These are phyloP conservation scores for Colaptes auratus DNA, from an alignment of 2,113 vertebrate species.

Conservation along the genomic window DNA sequence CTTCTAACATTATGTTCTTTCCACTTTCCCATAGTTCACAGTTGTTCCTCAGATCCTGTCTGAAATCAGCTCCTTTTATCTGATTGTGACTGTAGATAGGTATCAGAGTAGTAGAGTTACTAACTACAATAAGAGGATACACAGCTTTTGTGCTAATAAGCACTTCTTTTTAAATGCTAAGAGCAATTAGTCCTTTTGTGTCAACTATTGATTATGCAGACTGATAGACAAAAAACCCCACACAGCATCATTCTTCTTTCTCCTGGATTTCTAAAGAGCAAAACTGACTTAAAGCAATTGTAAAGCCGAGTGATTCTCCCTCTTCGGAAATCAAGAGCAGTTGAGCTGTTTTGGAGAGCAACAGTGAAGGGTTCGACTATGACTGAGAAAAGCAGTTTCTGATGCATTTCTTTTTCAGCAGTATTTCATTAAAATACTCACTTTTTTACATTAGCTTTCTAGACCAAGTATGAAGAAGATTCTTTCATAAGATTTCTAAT, in stretches of 20 bases:
- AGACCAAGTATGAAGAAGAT: not conserved
- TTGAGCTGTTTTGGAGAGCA: not conserved
- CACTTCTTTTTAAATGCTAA: constrained; percentile 62
- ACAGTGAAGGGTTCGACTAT: not conserved
- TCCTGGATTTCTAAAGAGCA: constrained; percentile 37
- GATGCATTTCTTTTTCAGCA: not conserved
- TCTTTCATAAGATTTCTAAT: not conserved
- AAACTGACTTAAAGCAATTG: constrained; percentile 11
- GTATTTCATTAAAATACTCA: not conserved
- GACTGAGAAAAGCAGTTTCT: not conserved
- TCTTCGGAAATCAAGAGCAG: not conserved
- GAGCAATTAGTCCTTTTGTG: constrained; percentile 67
- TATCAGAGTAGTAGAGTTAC: constrained; percentile 17
- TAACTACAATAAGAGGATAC: constrained; percentile 49
- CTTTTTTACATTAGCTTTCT: not conserved
- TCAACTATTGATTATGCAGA: constrained; percentile 64
- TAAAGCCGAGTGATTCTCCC: not conserved
- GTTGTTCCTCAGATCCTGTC: not conserved
- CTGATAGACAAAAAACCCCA: constrained; percentile 38
- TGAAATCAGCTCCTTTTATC: constrained; percentile 15
- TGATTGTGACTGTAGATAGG: constrained; percentile 12
- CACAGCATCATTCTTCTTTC: constrained; percentile 32
- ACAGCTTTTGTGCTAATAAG: constrained; percentile 59
- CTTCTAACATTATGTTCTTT: not conserved
- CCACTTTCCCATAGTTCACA: not conserved